Evolutionary conservation across 2,888 invertebrate species (phyloP), one percentile per base, ranked within the genome.

Genomic region (Harpalus rubripes): DNA sequence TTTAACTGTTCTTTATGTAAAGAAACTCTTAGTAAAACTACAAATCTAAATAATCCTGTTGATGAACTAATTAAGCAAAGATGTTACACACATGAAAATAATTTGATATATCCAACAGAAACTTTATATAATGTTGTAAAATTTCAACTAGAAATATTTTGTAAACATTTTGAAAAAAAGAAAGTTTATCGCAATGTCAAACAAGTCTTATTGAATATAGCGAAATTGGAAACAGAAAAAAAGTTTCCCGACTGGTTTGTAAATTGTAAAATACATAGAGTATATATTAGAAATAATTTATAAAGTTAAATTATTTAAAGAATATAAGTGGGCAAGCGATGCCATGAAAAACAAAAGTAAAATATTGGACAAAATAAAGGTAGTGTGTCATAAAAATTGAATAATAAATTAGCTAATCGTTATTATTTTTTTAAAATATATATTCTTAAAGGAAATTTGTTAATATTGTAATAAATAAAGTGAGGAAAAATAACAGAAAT

Each of bases 361-460:
- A 58, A 58, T 58, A 58, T 58, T 7, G 58, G 15, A 58, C 58
- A 58, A 58, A 4, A 58, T 58, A 58, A 58, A 58, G 58, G 58
- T 58, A 7, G 58, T 58, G 58, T 58, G 4, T 58, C 58, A 58
- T 7, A 58, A 58, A 58, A 58, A 58, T 58, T 58, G 58, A 58
- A 58, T 58, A 58, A n/a, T 58, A 58, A 58, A 58, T 58, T 58
- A 58, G 16, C n/a, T 58, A 58, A 58, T 58, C 58, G 16, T 58
- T 58, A n/a, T 7, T 58, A 58, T 15, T 58, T 58, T 10, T 12
- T 12, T 1, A 58, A 15, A 58, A 58, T 58, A n/a, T n/a, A 58
- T 58, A 58, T 58, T 15, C 16, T 0, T 58, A 58, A 58, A 1
- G 58, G 7, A 16, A 58, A 58, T 58, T 16, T 58, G 58, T 58